Conservation (phyloP, 1,140 invertebrate species). For the Marisa cornuarietis region DNA sequence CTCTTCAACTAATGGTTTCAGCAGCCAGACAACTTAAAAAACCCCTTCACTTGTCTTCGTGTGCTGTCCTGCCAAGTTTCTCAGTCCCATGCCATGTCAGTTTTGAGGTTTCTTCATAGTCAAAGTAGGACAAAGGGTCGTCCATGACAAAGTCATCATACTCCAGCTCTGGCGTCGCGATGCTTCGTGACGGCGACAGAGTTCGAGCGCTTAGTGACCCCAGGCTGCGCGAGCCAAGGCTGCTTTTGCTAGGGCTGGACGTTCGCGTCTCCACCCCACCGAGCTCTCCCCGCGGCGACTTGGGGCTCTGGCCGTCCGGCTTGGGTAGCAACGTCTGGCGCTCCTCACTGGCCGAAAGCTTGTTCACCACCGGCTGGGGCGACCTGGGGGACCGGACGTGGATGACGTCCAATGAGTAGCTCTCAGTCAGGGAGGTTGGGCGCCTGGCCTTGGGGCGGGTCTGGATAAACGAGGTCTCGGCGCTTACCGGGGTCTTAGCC, state of each 20-base stretch:
- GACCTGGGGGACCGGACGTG: conserved; percentile 17
- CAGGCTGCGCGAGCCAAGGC: conserved; percentile 37
- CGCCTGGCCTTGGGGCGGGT: conserved; percentile 39
- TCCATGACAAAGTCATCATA: conserved; percentile 62
- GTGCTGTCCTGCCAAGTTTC: conserved; percentile 42
- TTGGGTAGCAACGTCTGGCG: conserved; percentile 51
- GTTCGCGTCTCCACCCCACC: conserved; percentile 22
- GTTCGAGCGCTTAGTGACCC: conserved; percentile 46
- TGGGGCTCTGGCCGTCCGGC: conserved; percentile 60
- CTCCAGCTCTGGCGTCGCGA: conserved; percentile 56
- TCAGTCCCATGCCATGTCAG: conserved; percentile 56
- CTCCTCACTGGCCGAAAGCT: conserved; percentile 38
- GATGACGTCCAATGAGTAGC: conserved; percentile 37
- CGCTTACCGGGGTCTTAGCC: conserved; percentile 33
- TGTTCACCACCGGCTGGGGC: not conserved
- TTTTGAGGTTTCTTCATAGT: conserved; percentile 51
- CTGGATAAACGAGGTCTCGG: conserved; percentile 54
- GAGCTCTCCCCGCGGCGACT: conserved; percentile 37
- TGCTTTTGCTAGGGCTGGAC: conserved; percentile 41
- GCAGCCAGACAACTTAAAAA: no score
- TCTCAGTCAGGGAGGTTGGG: conserved; percentile 56
- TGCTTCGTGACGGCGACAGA: conserved; percentile 53
- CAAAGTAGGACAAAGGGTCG: conserved; percentile 61
- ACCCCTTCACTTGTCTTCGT: no score
- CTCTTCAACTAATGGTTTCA: no score